These are phyloP conservation scores for Hemicrepidius hirtus DNA, from an alignment of 2,888 invertebrate species.

Conservation along the genomic window DNA sequence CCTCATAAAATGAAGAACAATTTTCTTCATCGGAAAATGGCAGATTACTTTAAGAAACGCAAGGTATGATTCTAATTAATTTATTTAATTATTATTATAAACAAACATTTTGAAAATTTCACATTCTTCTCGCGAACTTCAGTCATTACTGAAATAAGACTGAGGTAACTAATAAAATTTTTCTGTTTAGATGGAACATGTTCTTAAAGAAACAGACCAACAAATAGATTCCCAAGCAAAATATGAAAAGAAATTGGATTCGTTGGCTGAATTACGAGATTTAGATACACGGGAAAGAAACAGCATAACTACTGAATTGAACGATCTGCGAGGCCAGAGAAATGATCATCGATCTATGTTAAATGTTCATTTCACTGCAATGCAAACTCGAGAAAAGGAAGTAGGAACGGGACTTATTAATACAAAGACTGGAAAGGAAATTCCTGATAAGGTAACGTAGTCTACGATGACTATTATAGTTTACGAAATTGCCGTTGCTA, in stretches of 20 bases:
- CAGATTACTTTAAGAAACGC: slow-evolving; percentile 65
- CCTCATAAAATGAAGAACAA: slow-evolving; percentile 60
- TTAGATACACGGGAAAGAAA: slow-evolving; percentile 54
- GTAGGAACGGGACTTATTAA: slow-evolving; percentile 66
- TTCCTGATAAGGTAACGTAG: slow-evolving; percentile 64
- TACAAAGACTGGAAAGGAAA: slow-evolving; percentile 66
- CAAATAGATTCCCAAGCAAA: slow-evolving; percentile 60
- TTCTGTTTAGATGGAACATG: slow-evolving; percentile 64
- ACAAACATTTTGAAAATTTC: no score
- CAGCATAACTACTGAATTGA: slow-evolving; percentile 59
- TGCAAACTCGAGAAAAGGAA: slow-evolving; percentile 64
- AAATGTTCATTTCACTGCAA: slow-evolving; percentile 56
- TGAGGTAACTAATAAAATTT: not conserved
- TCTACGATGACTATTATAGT: no score
- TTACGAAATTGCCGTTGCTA: no score
- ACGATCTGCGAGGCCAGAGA: slow-evolving; percentile 55
- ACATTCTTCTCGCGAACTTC: no score
- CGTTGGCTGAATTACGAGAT: slow-evolving; percentile 57
- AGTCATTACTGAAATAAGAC: slow-evolving; percentile 35
- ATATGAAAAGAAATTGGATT: slow-evolving; percentile 64
- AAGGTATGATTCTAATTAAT: no score
- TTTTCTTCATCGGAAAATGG: slow-evolving; percentile 66
- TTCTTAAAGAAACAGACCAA: slow-evolving; percentile 61
- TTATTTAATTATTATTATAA: no score
- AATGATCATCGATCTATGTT: slow-evolving; percentile 58